Conservation (phyloP, 2,797 vertebrate genomes). For the Smutsia gigantea region DNA sequence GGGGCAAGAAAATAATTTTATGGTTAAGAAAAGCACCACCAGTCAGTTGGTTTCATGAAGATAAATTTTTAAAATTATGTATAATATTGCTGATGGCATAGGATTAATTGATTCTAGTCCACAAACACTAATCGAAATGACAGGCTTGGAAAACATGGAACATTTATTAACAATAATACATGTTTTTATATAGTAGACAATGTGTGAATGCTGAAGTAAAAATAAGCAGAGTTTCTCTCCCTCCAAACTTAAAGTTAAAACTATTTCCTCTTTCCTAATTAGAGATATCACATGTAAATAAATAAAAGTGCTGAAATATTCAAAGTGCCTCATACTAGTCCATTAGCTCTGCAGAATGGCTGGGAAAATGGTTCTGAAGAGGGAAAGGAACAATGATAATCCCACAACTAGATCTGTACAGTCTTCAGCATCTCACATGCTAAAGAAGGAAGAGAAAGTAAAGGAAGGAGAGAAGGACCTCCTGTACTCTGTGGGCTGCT, state of each 20-base stretch:
- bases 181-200: neutral
- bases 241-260: neutral
- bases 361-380: neutral
- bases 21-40: neutral
- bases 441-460: neutral
- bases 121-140: neutral
- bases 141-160: neutral
- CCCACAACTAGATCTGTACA: neutral
- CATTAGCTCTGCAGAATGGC: neutral
- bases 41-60: neutral
- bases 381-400: neutral
- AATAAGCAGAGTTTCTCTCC: slow-evolving; percentile 3
- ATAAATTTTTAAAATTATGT: neutral
- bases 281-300: neutral
- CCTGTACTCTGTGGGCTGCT: too few relatives aligned
- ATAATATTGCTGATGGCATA: neutral
- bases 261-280: neutral
- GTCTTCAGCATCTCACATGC: neutral
- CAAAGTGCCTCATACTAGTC: neutral
- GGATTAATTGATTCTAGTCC: neutral
- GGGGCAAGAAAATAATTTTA: slow-evolving; percentile 28
- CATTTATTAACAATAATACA: neutral
- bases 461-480: neutral
- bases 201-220: neutral
- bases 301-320: neutral